Conservation (phyloP, 2,888 invertebrate genomes). For the Calephelis perditalis region DNA sequence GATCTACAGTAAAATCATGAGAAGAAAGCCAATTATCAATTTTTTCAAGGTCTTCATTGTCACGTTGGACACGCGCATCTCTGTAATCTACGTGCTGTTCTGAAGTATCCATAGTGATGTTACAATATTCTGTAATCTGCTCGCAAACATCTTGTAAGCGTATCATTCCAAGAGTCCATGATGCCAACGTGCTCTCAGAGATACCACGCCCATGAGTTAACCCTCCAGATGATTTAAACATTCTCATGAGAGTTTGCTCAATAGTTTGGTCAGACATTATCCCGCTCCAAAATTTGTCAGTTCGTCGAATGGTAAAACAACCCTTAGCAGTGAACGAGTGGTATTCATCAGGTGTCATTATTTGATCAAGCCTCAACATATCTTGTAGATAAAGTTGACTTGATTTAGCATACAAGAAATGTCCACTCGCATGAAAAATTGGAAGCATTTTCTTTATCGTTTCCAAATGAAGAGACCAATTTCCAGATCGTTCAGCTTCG, state of each 20-base stretch:
- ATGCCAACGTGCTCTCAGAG: constrained; percentile 27
- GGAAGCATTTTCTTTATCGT: not conserved
- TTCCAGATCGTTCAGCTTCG: constrained; percentile 36
- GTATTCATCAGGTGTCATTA: constrained; percentile 15
- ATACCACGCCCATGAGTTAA: constrained; percentile 24
- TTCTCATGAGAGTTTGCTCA: constrained; percentile 25
- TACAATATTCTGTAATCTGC: constrained; percentile 30
- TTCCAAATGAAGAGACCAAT: constrained; percentile 18
- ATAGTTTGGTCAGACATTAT: constrained; percentile 31
- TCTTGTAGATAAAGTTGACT: not conserved
- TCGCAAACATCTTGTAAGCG: constrained; percentile 30
- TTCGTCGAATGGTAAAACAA: constrained; percentile 24
- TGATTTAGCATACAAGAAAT: not conserved
- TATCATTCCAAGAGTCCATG: constrained; percentile 22
- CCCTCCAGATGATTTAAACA: not conserved
- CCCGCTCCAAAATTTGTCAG: constrained; percentile 28
- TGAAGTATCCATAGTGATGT: constrained; percentile 22
- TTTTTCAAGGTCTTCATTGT: constrained; percentile 20
- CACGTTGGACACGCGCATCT: constrained; percentile 25
- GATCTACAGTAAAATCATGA: no score
- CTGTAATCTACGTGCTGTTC: constrained; percentile 24
- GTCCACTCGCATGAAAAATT: not conserved
- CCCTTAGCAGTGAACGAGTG: constrained; percentile 23
- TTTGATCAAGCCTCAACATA: no score
- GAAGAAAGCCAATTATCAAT: not conserved